Conservation (phyloP, 2,113 vertebrate genomes). For the Plotosus lineatus region DNA sequence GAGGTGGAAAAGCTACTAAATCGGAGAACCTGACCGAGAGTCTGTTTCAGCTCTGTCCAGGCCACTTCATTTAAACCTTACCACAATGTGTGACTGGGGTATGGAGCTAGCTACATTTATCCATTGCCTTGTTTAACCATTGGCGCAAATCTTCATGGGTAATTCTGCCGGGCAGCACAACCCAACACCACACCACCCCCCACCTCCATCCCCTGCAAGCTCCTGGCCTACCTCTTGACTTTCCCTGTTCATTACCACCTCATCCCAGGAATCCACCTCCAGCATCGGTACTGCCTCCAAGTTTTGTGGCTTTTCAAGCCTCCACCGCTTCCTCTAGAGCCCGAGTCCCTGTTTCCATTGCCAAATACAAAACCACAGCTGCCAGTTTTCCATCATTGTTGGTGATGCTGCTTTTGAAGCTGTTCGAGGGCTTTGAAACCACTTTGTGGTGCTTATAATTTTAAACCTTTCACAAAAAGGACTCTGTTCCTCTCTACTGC, state of each 20-base stretch:
- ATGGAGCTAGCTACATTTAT: not conserved
- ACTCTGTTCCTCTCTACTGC: not conserved
- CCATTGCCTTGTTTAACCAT: not conserved
- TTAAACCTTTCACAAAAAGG: not conserved
- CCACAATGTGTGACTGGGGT: not conserved
- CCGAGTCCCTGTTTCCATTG: not conserved
- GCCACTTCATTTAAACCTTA: not conserved
- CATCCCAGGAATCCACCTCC: not conserved
- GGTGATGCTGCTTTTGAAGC: not conserved
- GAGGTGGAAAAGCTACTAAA: not conserved
- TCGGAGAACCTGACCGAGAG: not conserved
- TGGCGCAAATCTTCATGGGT: not conserved
- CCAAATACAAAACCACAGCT: conserved; percentile 4
- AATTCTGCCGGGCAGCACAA: not conserved
- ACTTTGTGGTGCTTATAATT: not conserved
- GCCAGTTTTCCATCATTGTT: conserved; percentile 5
- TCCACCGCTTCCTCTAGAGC: not conserved
- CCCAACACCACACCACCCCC: too few species aligned
- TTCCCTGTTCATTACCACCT: conserved; percentile 15
- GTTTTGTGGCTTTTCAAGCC: conserved; percentile 10
- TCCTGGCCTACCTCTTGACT: not conserved
- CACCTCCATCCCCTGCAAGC: too few species aligned
- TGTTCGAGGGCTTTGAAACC: not conserved
- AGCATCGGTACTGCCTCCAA: not conserved
- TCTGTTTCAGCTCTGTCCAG: conserved; percentile 18